Percentiles rank a stretch among this genome's conserved stretches.
Conservation (phyloP, 2,797 vertebrate species). For the Esox masquinongy region DNA sequence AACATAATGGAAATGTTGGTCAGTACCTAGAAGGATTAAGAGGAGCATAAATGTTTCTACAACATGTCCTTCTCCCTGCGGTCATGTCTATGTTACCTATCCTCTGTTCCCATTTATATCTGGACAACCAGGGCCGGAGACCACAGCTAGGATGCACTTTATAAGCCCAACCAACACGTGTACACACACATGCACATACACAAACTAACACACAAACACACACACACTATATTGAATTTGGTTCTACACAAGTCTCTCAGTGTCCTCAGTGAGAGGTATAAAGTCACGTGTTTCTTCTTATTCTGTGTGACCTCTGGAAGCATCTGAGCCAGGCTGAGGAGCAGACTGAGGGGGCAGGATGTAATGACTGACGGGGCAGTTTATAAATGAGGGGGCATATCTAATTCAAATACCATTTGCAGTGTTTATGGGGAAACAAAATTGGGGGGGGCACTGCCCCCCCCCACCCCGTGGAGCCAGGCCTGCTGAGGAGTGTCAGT, state of each 20-base stretch:
- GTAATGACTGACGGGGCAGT: no score
- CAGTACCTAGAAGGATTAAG: background rate
- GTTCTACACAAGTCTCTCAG: no score
- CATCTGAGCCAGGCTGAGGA: constrained; percentile 61
- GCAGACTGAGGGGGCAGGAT: no score
- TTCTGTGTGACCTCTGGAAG: constrained; percentile 60
- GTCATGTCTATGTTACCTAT: background rate
- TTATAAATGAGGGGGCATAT: no score
- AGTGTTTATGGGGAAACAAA: no score
- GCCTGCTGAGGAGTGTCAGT: constrained; percentile 34
- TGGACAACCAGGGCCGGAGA: background rate
- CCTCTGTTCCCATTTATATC: background rate
- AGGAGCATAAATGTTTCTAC: background rate
- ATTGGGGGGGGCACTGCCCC: no score
- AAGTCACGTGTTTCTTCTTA: background rate
- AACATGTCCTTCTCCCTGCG: background rate
- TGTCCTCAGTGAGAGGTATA: no score
- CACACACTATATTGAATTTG: background rate
- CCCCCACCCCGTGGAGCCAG: no score
- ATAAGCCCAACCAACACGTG: background rate
- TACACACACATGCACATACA: constrained; percentile 16
- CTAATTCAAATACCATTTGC: no score
- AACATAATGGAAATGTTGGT: background rate
- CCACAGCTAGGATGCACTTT: background rate
- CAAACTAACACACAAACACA: background rate